Conservation (phyloP, 2,113 vertebrate genomes). For the Cinclus cinclus region DNA sequence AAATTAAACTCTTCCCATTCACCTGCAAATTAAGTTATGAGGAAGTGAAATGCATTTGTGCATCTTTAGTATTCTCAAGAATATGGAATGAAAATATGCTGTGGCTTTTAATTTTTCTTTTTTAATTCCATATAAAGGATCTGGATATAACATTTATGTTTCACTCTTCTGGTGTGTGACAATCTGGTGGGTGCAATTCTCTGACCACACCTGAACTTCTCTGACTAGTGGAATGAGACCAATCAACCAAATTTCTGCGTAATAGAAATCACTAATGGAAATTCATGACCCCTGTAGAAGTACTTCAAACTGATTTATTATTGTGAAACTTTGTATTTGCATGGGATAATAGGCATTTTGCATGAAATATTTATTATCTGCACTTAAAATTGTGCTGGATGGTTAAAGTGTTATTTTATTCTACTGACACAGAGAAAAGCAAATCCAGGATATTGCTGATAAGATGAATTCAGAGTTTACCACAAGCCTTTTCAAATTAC, state of each 20-base stretch:
- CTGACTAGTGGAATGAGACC: not conserved
- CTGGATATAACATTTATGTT: not conserved
- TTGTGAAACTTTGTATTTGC: not conserved
- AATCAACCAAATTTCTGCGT: not conserved
- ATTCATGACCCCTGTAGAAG: not conserved
- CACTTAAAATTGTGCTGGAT: not conserved
- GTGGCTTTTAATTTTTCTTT: not conserved
- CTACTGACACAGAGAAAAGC: not conserved
- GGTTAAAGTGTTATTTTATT: not conserved
- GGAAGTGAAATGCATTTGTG: not conserved
- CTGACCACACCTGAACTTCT: not conserved
- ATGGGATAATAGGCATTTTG: not conserved
- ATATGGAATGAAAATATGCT: not conserved
- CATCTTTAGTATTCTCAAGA: not conserved
- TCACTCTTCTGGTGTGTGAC: not conserved
- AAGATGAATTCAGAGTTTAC: not conserved
- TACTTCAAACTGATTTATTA: not conserved
- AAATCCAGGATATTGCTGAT: not conserved
- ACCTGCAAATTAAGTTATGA: not conserved
- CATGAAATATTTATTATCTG: not conserved
- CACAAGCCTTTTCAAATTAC: not conserved
- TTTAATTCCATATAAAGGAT: not conserved
- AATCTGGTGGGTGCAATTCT: not conserved
- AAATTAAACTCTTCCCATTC: not conserved
- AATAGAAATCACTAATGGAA: constrained; percentile 1